A percentile compares a stretch with the other conserved stretches of the same genome.
These are phyloP conservation scores for Colletes latitarsis DNA, from an alignment of 1,140 invertebrate species.

Conservation along the genomic window DNA sequence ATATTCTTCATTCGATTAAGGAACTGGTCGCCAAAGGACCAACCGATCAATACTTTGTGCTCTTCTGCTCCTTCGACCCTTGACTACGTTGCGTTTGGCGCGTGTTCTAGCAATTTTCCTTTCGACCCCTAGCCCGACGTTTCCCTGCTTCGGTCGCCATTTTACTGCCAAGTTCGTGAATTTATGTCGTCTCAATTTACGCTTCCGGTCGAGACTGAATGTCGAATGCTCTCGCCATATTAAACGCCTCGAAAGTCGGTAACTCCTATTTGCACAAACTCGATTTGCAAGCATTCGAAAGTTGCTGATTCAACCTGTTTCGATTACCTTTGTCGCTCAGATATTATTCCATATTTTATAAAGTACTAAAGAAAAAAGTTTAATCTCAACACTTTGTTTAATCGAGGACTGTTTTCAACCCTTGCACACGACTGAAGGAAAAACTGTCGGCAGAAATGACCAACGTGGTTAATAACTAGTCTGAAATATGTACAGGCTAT, in stretches of 20 bases:
- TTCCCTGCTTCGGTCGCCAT: constrained; percentile 1
- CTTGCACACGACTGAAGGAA: too few species aligned
- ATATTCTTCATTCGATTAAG: neutral
- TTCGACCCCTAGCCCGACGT: constrained; percentile 13
- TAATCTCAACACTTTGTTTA: too few species aligned
- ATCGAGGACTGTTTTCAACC: too few species aligned
- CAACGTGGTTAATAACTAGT: too few species aligned
- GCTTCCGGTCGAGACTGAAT: constrained; percentile 18
- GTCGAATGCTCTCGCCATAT: neutral
- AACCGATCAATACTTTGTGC: constrained; percentile 54
- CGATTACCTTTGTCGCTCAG: too few species aligned
- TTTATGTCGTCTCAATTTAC: constrained; percentile 37
- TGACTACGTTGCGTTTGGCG: constrained; percentile 33
- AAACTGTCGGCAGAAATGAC: too few species aligned
- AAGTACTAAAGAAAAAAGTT: too few species aligned
- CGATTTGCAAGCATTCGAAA: constrained; percentile 1
- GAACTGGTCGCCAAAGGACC: constrained; percentile 18
- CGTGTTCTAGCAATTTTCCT: constrained; percentile 31
- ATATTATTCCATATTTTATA: too few species aligned
- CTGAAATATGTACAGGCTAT: too few species aligned
- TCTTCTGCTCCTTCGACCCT: constrained; percentile 43
- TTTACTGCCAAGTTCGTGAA: constrained; percentile 29
- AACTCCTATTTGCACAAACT: constrained; percentile 13
- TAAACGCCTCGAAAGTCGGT: constrained; percentile 6
- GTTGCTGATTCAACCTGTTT: neutral